A percentile compares a stretch with the other conserved stretches of the same genome.
phyloP scores from a whole-genome alignment of 2,113 vertebrate genomes.

The Hemiprocne comata region DNA sequence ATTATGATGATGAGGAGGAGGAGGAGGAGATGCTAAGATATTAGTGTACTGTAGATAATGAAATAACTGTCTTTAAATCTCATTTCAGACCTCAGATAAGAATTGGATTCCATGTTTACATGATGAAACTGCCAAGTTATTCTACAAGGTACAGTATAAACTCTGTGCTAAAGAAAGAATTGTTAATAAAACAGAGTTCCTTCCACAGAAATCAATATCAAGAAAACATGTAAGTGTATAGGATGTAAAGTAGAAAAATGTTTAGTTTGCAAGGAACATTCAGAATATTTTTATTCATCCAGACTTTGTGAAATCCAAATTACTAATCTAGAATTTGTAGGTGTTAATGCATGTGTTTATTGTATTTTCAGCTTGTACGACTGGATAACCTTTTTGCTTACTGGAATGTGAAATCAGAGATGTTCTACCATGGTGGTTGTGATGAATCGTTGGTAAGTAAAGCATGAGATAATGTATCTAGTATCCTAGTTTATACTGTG shows the following conservation, averaged over 20 bases:
- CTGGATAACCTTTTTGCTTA: slow-evolving; percentile 96
- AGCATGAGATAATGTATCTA: neutral
- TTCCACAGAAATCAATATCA: neutral
- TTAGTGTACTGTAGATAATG: neutral
- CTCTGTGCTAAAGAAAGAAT: neutral
- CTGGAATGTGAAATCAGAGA: slow-evolving; percentile 93
- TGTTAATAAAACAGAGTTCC: neutral
- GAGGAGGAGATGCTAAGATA: neutral
- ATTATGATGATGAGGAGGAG: neutral
- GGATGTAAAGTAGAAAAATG: neutral
- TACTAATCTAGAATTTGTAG: neutral
- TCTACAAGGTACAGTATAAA: slow-evolving; percentile 87
- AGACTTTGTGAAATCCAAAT: neutral
- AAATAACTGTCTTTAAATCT: neutral
- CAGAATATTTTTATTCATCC: neutral
- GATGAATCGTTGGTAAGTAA: slow-evolving; percentile 89
- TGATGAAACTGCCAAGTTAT: slow-evolving; percentile 90
- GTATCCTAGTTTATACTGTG: neutral
- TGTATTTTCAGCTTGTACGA: slow-evolving; percentile 84
- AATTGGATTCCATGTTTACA: slow-evolving; percentile 93
- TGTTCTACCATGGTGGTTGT: slow-evolving; percentile 85
- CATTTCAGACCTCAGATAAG: slow-evolving; percentile 87
- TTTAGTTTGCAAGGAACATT: neutral
- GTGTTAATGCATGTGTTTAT: neutral
- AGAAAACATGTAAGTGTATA: neutral